A percentile compares a stretch with the other conserved stretches of the same genome.
Evolutionary conservation across 2,888 invertebrate genomes (phyloP).

Genomic region (Pachydiplax longipennis): DNA sequence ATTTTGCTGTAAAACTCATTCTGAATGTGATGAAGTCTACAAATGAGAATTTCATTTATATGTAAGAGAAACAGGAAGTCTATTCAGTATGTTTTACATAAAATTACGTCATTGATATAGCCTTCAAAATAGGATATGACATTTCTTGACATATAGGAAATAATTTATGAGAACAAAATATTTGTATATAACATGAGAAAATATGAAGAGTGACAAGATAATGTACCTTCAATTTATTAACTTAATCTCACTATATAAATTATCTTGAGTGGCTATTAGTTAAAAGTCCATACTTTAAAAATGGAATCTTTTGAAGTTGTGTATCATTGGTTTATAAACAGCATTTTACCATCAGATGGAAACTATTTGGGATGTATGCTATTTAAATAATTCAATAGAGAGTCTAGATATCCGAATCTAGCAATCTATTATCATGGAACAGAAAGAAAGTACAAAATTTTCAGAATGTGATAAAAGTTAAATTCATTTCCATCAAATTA

Average conservation of each 20-base stretch:
- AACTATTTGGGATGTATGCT: background rate
- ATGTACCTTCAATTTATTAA: background rate
- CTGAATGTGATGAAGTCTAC: background rate
- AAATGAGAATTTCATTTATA: background rate
- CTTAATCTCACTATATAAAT: background rate
- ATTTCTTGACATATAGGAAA: background rate
- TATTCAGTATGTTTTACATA: background rate
- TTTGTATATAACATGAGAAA: background rate
- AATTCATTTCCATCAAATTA: background rate
- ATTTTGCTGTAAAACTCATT: slow-evolving; percentile 5
- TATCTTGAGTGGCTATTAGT: background rate
- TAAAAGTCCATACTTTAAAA: background rate
- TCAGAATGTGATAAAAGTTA: background rate
- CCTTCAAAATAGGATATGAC: background rate
- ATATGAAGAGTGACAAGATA: background rate
- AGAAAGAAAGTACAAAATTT: background rate
- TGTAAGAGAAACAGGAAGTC: background rate
- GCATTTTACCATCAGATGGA: background rate
- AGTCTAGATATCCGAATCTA: background rate
- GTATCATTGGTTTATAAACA: background rate
- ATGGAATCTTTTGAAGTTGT: background rate
- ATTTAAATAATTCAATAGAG: background rate
- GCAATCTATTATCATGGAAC: background rate
- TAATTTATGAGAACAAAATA: background rate
- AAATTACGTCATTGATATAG: slow-evolving; percentile 15